Base-by-base conservation (phyloP, 37 sponge, comb jelly and placozoan species). In the Lycopodina hypogea region DNA sequence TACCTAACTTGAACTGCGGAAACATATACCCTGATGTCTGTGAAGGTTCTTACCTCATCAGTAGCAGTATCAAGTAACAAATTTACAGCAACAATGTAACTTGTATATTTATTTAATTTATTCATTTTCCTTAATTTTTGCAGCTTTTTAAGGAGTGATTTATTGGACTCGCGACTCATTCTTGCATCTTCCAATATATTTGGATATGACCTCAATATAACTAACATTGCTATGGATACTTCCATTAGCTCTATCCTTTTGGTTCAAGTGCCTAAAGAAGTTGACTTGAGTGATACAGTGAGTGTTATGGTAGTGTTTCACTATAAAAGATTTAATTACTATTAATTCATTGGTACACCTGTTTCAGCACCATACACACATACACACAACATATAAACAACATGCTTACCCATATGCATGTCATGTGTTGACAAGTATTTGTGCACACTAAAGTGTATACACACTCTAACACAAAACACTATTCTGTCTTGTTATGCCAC, bases 201-300 rank as follows among this genome's bases (percentile, higher is more conserved):
- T 63, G 62, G 85, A 7, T 77, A 51, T 57, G 9, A 70, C 7
- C 28, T 78, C 42, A 78, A 17, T 12, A 42, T 85, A n/a, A 57
- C 67, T 35, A 85, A 85, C 56, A 48, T 78, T 34, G 73, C 71
- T 0, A 62, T 0, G 40, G 78, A 85, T 32, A 63, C 56, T 21
- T 56, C 63, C 7, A 33, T 70, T 37, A 78, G 53, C 56, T 78
- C 85, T 24, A 72, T 60, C 21, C 78, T 78, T 39, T 26, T 81
- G n/a, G 17, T 81, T 2, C 41, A 41, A 15, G 52, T 71, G 28
- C 72, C 72, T 56, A 18, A 28, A 59, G 4, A 28, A 59, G 28
- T 59, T 23, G 8, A 9, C 48, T 9, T 45, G 9, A 45, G 48
- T 45, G 48, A 45, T 9, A 45, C 9, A 45, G 48, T 45, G 48